Base-by-base conservation (phyloP, 2,797 vertebrate species). In the Coregonus sp. region DNA sequence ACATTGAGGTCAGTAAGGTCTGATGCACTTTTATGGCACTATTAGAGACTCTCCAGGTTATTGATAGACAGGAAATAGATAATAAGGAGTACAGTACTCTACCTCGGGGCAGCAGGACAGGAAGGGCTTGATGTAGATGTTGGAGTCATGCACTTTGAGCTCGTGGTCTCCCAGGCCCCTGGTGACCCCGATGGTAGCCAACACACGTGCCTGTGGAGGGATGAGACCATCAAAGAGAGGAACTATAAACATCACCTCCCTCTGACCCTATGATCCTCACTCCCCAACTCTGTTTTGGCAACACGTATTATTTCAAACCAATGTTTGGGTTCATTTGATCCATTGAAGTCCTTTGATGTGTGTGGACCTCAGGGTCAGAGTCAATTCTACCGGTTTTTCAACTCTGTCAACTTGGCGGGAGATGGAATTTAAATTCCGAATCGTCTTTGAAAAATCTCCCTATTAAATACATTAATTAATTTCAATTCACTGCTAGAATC, bases 51-150 rank as follows among this genome's bases (percentile, higher is more conserved):
- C 29, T 65, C 29, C 25, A 14, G 25, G 25, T 66, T 66, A 35
- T 67, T 33, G 29, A 67, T 37, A 31, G 20, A 77, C 29, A 5
- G 20, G 14, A 47, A 63, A 63, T 47, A 16, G 35, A 65, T 4
- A 16, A 73, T n/a, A 52, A 12, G 35, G 1, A 74, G 56, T 5
- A 5, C 70, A 72, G 78, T 82, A 16, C 31, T 87, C 72, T 95
- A 99, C 98, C 97, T 99, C 98, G 1, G 98, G 97, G 85, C 96
- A 96, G 80, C 97, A 97, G 82, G 97, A 99, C 79, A 99, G 94
- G 92, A 99, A 99, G 31, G 98, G 98, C 84, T 99, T 99, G 84
- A 99, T 99, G 89, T 95, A 97, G 94, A 99, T 97, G 91, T 97
- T 98, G 63, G 98, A 99, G 89, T 99, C 97, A 0, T 99, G 97